phyloP scores from a whole-genome alignment of 53 echinoderm and acorn worm genomes.

The Actinopyga echinites region DNA sequence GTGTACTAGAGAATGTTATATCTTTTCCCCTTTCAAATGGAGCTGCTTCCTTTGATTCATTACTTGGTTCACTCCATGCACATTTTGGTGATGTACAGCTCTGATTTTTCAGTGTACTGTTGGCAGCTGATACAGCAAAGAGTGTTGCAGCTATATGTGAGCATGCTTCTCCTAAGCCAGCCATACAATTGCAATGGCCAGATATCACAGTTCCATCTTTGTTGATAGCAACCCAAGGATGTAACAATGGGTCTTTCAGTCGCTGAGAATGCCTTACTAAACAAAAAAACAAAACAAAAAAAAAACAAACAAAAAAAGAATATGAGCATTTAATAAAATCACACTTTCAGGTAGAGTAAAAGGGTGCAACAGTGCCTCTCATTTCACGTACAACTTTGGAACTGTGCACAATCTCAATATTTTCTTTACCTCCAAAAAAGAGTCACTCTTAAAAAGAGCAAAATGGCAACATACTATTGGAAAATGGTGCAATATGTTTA shows the following conservation, averaged over 20 bases:
- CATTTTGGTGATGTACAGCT: constrained; percentile 21
- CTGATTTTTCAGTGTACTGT: background rate
- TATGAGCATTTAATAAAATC: background rate
- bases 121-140: constrained; percentile 10
- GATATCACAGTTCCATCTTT: background rate
- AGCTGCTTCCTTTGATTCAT: background rate
- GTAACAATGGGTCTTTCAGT: background rate
- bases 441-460: too few relatives aligned
- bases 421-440: too few relatives aligned
- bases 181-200: constrained; percentile 25
- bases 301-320: too few relatives aligned
- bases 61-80: background rate
- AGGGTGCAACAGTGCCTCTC: background rate
- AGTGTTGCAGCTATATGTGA: constrained; percentile 25
- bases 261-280: constrained; percentile 29
- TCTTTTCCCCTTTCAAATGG: background rate
- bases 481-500: too few relatives aligned
- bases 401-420: background rate
- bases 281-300: too few relatives aligned
- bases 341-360: background rate
- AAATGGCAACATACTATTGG: too few relatives aligned
- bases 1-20: background rate
- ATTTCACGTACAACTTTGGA: background rate
- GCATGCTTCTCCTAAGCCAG: constrained; percentile 33
- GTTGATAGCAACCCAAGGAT: constrained; percentile 36